These are phyloP conservation scores for Spinibarbus caldwelli DNA, from an alignment of 2,797 vertebrate species.

Conservation along the genomic window DNA sequence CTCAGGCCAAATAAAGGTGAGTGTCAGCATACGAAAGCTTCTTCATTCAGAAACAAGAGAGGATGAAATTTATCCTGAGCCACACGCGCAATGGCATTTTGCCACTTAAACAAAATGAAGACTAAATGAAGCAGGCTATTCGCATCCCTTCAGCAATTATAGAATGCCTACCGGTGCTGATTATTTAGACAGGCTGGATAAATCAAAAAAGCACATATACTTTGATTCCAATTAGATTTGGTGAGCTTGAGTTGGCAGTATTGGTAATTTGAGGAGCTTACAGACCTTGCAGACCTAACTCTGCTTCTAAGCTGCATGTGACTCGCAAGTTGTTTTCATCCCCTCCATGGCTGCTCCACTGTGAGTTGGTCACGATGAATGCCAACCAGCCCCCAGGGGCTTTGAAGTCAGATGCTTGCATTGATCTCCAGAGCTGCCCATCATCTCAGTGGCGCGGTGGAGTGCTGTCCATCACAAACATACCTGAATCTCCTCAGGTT, in stretches of 20 bases:
- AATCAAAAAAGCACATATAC: constrained; percentile 35
- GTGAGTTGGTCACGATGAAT: constrained; percentile 50
- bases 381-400: constrained; percentile 47
- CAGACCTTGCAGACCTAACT: not conserved
- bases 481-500: not conserved
- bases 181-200: constrained; percentile 39
- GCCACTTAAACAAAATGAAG: constrained; percentile 39
- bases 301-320: constrained; percentile 20
- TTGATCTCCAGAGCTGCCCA: constrained; percentile 58
- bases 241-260: constrained; percentile 20
- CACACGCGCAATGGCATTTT: constrained; percentile 21
- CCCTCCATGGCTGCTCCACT: constrained; percentile 24
- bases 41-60: constrained; percentile 13
- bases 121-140: constrained; percentile 39
- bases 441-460: constrained; percentile 33
- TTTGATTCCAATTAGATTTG: constrained; percentile 37
- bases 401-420: constrained; percentile 57
- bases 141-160: constrained; percentile 35
- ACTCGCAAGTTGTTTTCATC: constrained; percentile 46
- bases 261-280: not conserved
- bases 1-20: constrained; percentile 42
- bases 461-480: constrained; percentile 37
- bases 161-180: constrained; percentile 40
- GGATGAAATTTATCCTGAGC: constrained; percentile 30
- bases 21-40: constrained; percentile 26